Base-by-base conservation (phyloP, 2,888 invertebrate species). In the Tubulanus polymorphus region DNA sequence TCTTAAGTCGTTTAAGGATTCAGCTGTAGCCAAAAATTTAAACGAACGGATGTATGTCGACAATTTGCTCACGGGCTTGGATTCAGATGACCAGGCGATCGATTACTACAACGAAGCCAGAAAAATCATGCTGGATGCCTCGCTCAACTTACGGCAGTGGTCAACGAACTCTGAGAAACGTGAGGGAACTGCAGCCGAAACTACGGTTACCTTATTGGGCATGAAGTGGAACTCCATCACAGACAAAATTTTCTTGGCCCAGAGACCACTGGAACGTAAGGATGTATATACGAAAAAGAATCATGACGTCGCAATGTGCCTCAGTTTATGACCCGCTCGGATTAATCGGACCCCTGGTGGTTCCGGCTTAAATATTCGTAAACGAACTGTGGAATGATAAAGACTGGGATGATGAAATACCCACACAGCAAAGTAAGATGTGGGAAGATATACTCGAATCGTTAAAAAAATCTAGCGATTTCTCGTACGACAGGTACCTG, bases 71-170 rank as follows among this genome's bases (percentile, higher is more conserved):
- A 51, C 57, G 10, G 57, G 57, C n/a, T 45, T 52, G 25, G 30
- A 25, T 15, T 20, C 48, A 20, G 46, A 35, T 3, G 8, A 30
- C 10, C 37, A 56, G 35, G 25, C 41, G 15, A 51, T 29, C 20
- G 37, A 51, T 12, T 57, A 23, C 32, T 60, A 41, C 49, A 10
- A 27, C 15, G 51, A 51, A 37, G 26, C 55, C 29, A 20, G 51
- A 23, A 27, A 50, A 20, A 20, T 59, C 25, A 47, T 57, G 41
- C 25, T 35, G 15, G 20, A 12, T 23, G 60, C 51, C 30, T 51
- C 53, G 20, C 55, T 58, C 32, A 53, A 48, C 20, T 49, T 60
- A 10, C 27, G 56, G 15, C 53, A 53, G 29, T 61, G 61, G 58
- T 29, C 27, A 20, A 29, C 55, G 8, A 59, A 55, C 32, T 32